Evolutionary conservation across 2,888 invertebrate genomes (phyloP), one percentile per base, ranked within the genome.

Genomic region (Lumbricus terrestris): DNA sequence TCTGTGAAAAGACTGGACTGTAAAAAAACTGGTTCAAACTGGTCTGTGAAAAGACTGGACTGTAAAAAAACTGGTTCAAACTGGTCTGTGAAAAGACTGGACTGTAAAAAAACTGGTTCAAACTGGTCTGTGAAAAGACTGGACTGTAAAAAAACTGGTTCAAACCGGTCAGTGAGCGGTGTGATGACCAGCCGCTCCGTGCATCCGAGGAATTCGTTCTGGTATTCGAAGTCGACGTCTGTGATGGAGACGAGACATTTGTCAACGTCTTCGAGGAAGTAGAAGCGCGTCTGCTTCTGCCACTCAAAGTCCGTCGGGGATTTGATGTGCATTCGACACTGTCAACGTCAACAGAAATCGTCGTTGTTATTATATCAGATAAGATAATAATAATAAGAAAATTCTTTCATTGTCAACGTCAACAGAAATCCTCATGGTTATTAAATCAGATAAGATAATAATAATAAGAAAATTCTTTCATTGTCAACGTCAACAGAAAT

Each of bases 111-210:
- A 69, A 8, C n/a, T 69, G n/a, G 38, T 29, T 82, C 16, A 69
- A 69, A n/a, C 29, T 13, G 8, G 23, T n/a, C 69, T 8, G n/a
- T 69, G 69, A 69, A 69, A 29, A 89, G 18, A 69, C n/a, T 69
- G 69, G 69, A 0, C n/a, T 6, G 0, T 69, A n/a, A 69, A n/a
- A 69, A 4, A 69, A 37, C 37, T n/a, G 34, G 47, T 34, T 34
- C 54, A 33, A 90, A 98, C 92, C 98, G 95, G 95, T 98, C 98
- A 13, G 98, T 98, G 88, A 98, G 95, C 0, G 98, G 98, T n/a
- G 98, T 98, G 92, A 98, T 97, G 88, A 97, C 97, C 88, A 98
- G 95, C 91, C 98, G 96, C 95, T 98, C 98, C 0, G 97, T 97
- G 91, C 97, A 97, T 0, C 98, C 98, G 89, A 98, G 95, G 94